Evolutionary conservation across 35 echinoderm and acorn worm species (phyloP).

Genomic region (Ophioderma brevispina): DNA sequence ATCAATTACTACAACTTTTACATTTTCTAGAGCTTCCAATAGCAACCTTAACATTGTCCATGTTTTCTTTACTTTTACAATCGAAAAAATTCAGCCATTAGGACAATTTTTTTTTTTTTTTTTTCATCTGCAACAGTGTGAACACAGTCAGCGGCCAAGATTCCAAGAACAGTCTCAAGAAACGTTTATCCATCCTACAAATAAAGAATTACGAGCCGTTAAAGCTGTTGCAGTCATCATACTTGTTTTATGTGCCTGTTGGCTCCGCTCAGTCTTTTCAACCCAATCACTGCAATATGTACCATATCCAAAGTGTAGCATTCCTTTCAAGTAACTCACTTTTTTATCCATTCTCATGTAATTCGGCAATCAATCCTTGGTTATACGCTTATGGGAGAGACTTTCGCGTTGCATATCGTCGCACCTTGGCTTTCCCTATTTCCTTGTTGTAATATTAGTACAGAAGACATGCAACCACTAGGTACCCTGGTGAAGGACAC

Average conservation of each 20-base stretch:
- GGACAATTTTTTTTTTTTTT: neutral
- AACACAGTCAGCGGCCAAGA: conserved; percentile 10
- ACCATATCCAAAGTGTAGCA: neutral
- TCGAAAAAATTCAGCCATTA: conserved; percentile 23
- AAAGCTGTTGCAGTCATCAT: conserved; percentile 69
- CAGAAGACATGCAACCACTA: neutral
- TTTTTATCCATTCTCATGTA: conserved; percentile 46
- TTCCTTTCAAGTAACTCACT: neutral
- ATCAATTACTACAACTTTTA: too few species aligned
- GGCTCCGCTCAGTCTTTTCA: conserved; percentile 65
- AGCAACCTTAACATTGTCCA: too few species aligned
- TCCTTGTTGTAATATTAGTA: conserved; percentile 26
- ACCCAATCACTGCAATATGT: conserved; percentile 32
- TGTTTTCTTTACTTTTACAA: conserved; percentile 28
- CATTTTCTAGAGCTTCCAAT: too few species aligned
- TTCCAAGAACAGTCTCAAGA: conserved; percentile 16
- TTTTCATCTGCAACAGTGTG: neutral
- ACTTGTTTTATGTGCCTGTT: conserved; percentile 51
- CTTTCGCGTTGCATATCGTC: conserved; percentile 45
- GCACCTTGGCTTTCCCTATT: conserved; percentile 51
- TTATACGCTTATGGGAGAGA: conserved; percentile 70
- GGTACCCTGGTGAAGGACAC: neutral
- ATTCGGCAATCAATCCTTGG: conserved; percentile 64
- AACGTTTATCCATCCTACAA: conserved; percentile 56
- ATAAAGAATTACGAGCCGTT: conserved; percentile 52